Evolutionary conservation across 2,888 invertebrate genomes (phyloP), one percentile per base, ranked within the genome.

Genomic region (Crossocerus cetratus): DNA sequence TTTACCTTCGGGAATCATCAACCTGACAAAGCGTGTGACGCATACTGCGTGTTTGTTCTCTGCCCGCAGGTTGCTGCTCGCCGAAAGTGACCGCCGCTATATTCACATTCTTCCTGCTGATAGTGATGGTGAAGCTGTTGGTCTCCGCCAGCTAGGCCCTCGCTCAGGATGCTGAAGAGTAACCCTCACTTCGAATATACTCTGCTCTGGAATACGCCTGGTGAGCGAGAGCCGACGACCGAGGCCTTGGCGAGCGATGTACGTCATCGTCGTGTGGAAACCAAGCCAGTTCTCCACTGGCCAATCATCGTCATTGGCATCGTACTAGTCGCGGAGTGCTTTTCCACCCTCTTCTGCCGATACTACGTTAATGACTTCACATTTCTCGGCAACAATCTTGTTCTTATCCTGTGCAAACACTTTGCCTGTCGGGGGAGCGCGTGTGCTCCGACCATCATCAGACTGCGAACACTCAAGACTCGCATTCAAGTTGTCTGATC

Each of bases 371-470:
- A 13, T 21, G 21, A n/a, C n/a, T n/a, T 60, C 44, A 59, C 44
- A n/a, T 44, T 60, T 60, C n/a, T 45, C 3, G 18, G 45, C 20
- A 60, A 45, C 22, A 60, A 45, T 14, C 20, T 44, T 2, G 14
- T 60, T 2, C 21, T 60, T 22, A 3, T 60, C 14, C n/a, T 60
- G 23, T 60, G 60, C 21, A 44, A 60, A 14, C 45, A 60, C 22
- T 13, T 60, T 20, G n/a, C 45, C 8, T n/a, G 44, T 14, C 14
- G 44, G 2, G 2, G 14, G 3, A n/a, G 22, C 14, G n/a, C 45
- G n/a, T 13, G n/a, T 13, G 4, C 22, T 13, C 60, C 60, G 13
- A 22, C n/a, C 21, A 1, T 60, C n/a, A 5, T 60, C 44, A 45
- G 20, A 3, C 14, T 20, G 16, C 23, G n/a, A 59, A 59, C 43